Conservation (phyloP, 2,888 invertebrate genomes). For the Acleris sparsana region DNA sequence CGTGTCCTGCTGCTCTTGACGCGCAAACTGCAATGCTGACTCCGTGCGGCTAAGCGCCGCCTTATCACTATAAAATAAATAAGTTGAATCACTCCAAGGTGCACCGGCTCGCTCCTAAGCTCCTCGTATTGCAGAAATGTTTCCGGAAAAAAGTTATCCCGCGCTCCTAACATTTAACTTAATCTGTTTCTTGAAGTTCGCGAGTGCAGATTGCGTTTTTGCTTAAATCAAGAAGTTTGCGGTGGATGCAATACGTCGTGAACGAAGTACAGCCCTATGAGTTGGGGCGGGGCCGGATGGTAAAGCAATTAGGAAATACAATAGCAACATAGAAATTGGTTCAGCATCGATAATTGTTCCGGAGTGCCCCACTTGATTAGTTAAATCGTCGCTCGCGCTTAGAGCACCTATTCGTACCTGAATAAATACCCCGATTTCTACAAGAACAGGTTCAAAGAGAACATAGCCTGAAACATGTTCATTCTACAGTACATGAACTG, state of each 20-base stretch:
- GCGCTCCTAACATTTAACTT: constrained; percentile 41
- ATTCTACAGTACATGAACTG: no score
- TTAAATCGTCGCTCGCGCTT: neutral
- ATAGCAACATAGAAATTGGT: constrained; percentile 7
- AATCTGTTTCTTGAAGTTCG: constrained; percentile 40
- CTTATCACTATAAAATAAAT: constrained; percentile 79
- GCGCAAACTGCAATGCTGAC: constrained; percentile 70
- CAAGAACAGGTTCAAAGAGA: no score
- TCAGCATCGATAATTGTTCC: constrained; percentile 16
- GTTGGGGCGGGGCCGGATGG: neutral
- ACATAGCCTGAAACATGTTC: no score
- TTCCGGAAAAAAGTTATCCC: constrained; percentile 43
- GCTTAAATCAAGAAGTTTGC: constrained; percentile 21
- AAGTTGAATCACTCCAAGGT: constrained; percentile 54
- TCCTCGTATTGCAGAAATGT: constrained; percentile 42
- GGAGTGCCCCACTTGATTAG: constrained; percentile 4
- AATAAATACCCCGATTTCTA: no score
- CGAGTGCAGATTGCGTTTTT: constrained; percentile 33
- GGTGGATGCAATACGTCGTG: constrained; percentile 10
- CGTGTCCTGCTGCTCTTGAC: constrained; percentile 57
- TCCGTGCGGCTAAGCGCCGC: constrained; percentile 59
- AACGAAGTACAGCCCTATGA: neutral
- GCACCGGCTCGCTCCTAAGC: constrained; percentile 53
- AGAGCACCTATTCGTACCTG: no score
- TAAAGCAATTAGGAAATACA: constrained; percentile 15